Base-by-base conservation (phyloP, 2,888 invertebrate species). In the Silvanus unidentatus region DNA sequence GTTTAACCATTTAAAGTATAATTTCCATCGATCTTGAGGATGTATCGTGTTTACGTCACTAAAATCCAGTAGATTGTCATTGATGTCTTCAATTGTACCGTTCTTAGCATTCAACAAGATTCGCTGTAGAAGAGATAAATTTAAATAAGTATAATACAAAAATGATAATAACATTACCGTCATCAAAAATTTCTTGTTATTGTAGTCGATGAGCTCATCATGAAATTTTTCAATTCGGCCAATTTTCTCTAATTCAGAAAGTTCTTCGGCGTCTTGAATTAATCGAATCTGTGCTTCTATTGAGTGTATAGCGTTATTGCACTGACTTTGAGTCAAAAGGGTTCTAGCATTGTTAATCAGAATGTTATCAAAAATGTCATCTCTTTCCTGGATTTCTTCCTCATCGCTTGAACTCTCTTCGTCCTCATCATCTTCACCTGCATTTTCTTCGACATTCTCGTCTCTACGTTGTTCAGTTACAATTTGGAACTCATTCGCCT, bases 1-100 rank as follows among this genome's bases (percentile, higher is more conserved):
- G 2, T 53, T 42, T 16, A 69, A 36, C 67, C 67, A 70, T 45
- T 60, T 41, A 38, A 57, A 65, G 52, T 71, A 70, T n/a, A 66
- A 53, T 8, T 49, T 47, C 70, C 70, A 71, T 22, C 69, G 57
- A 16, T 59, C 49, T 16, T 59, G 47, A 16, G 55, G 50, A n/a
- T 44, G 37, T 55, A 68, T 62, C 10, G 42, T 38, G 16, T 51
- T 14, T 4, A 65, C 65, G 11, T 58, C 47, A 12, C 45, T 8
- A 16, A 62, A 53, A 44, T 62, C 47, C 3, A 53, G 28, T 38
- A 43, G 6, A 6, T 13, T 11, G 5, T 16, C n/a, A 9, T 42
- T 1, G 3, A 34, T 34, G 16, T 22, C 22, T 3, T 3, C 4
- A 5, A 8, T 22, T n/a, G 10, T 4, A n/a, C 34, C 13, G 3